Conservation (phyloP, 2,888 invertebrate species). For the Drosophila emarginata region DNA sequence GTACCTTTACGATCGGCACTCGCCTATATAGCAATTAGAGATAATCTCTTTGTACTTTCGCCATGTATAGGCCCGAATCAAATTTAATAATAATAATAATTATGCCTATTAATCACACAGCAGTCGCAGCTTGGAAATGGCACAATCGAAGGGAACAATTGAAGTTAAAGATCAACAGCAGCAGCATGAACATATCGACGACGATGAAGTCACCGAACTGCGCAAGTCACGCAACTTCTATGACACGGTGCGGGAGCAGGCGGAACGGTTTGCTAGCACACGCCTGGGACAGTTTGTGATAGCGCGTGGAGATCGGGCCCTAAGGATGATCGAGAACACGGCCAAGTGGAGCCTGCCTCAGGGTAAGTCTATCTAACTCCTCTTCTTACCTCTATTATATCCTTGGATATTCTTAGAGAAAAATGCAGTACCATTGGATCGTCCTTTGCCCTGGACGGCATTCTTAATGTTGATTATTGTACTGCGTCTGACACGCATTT, state of each 20-base stretch:
- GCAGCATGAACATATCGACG: constrained; percentile 52
- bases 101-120: constrained; percentile 40
- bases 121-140: constrained; percentile 61
- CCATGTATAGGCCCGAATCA: not conserved
- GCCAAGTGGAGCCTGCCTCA: constrained; percentile 81
- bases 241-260: constrained; percentile 61
- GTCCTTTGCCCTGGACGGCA: constrained; percentile 80
- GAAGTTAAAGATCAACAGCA: constrained; percentile 50
- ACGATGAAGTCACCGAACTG: constrained; percentile 65
- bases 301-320: constrained; percentile 68
- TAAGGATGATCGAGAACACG: constrained; percentile 79
- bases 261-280: constrained; percentile 75
- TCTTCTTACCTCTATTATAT: accelerated
- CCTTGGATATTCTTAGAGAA: constrained; percentile 26
- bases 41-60: constrained; percentile 3
- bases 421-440: constrained; percentile 51
- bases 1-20: constrained; percentile 21
- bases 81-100: constrained; percentile 14
- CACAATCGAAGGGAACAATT: constrained; percentile 44
- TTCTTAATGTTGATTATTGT: constrained; percentile 77
- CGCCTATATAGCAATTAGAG: constrained; percentile 5
- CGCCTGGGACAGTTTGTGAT: constrained; percentile 76
- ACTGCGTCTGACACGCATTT: constrained; percentile 73
- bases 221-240: constrained; percentile 53
- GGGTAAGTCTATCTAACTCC: constrained; percentile 47